A percentile compares a stretch with the other conserved stretches of the same genome.
Evolutionary conservation across 2,113 vertebrate genomes (phyloP).

Genomic region (Aramus guarauna): DNA sequence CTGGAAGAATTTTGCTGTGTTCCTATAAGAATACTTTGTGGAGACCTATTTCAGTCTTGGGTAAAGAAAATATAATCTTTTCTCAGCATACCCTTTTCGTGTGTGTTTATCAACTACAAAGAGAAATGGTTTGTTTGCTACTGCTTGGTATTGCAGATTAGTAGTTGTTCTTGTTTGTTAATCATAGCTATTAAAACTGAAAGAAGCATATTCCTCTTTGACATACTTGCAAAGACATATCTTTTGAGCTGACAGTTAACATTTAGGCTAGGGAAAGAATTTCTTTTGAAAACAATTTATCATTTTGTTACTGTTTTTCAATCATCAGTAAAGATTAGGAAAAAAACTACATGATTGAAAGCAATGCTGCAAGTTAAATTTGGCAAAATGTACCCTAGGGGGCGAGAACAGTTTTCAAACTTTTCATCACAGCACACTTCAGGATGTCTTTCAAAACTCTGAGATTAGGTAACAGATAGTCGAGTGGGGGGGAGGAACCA

Average conservation of each 20-base stretch:
- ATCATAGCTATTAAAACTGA: background rate
- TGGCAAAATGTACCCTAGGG: background rate
- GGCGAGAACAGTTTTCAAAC: background rate
- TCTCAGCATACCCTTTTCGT: background rate
- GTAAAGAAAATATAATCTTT: background rate
- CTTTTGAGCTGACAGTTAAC: background rate
- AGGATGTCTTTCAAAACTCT: background rate
- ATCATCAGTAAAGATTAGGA: background rate
- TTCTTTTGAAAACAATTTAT: background rate
- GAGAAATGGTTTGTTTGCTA: background rate
- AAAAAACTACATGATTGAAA: background rate
- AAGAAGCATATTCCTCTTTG: background rate
- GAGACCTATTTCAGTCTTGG: background rate
- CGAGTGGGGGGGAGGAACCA: background rate
- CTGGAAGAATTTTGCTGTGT: background rate
- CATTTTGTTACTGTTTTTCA: background rate
- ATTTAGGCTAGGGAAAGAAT: background rate
- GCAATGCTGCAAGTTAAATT: background rate
- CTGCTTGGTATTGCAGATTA: background rate
- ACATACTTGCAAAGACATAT: accelerated
- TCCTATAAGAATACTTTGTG: background rate
- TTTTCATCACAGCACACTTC: background rate
- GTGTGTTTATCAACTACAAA: background rate
- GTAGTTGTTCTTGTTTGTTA: background rate
- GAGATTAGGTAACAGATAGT: background rate